These are phyloP conservation scores for Cylloceria caligata DNA, from an alignment of 2,888 invertebrate species.

Conservation along the genomic window DNA sequence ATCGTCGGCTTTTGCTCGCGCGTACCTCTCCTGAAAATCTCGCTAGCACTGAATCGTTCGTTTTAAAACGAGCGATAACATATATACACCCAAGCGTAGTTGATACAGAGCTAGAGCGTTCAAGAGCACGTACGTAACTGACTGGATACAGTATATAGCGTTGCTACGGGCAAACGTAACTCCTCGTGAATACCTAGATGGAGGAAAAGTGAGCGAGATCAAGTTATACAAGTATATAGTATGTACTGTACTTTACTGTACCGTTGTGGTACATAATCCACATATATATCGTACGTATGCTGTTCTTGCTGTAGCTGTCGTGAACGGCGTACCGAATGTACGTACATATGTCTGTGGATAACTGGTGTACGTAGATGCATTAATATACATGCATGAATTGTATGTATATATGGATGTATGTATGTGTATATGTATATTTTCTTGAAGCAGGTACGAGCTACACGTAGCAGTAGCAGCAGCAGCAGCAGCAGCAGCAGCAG, in stretches of 20 bases:
- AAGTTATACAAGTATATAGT: neutral
- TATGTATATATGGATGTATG: neutral
- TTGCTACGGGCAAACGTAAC: conserved; percentile 33
- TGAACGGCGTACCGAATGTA: conserved; percentile 27
- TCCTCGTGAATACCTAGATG: conserved; percentile 18
- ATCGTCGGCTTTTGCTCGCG: conserved; percentile 13
- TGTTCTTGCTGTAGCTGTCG: conserved; percentile 2
- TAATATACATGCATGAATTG: too few relatives aligned
- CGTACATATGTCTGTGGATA: conserved; percentile 11
- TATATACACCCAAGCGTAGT: conserved; percentile 20
- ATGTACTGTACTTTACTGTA: neutral
- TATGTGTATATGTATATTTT: neutral
- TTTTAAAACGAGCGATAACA: conserved; percentile 2
- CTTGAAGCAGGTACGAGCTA: neutral
- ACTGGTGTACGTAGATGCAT: neutral
- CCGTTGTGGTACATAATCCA: neutral
- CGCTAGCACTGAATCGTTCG: conserved; percentile 11
- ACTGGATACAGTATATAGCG: conserved; percentile 12
- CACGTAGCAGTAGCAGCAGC: conserved; percentile 3
- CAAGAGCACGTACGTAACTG: conserved; percentile 29
- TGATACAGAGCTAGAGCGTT: conserved; percentile 7
- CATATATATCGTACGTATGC: conserved; percentile 10
- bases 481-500: neutral
- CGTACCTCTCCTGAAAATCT: neutral
- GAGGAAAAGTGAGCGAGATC: neutral